phyloP scores from a whole-genome alignment of 1,140 invertebrate species.

The Littorina saxatilis region DNA sequence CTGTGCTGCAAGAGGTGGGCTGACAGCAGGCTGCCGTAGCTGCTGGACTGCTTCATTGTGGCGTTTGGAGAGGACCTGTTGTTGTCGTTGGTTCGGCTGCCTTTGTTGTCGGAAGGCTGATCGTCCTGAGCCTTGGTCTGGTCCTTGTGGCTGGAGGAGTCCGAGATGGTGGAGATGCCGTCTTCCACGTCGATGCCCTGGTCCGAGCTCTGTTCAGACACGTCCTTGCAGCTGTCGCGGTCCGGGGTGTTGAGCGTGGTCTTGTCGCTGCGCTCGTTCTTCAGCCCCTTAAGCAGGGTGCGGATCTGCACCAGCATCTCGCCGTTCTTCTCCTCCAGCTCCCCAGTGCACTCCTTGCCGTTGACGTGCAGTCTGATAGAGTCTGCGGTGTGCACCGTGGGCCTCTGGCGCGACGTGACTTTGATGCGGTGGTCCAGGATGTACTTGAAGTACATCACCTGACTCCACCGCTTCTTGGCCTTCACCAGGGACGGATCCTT shows the following conservation, averaged over 20 bases:
- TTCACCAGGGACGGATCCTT: slow-evolving; percentile 59
- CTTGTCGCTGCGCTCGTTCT: slow-evolving; percentile 20
- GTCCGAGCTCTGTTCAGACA: slow-evolving; percentile 38
- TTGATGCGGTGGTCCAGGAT: slow-evolving; percentile 54
- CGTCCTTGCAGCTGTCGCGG: slow-evolving; percentile 18
- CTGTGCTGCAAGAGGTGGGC: background rate
- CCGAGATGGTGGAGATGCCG: slow-evolving; percentile 34
- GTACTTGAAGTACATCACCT: slow-evolving; percentile 64
- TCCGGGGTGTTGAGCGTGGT: background rate
- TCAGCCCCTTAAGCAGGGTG: slow-evolving; percentile 17
- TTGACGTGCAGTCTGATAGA: background rate
- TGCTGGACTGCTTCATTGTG: background rate
- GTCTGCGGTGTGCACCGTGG: background rate
- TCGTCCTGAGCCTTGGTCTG: too few species aligned
- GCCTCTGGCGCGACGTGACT: background rate
- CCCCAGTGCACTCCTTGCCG: background rate
- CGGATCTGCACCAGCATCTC: slow-evolving; percentile 35
- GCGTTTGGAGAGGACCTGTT: background rate
- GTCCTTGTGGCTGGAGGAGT: slow-evolving; percentile 26
- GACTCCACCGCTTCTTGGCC: slow-evolving; percentile 65
- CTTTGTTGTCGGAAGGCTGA: background rate
- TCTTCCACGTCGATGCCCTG: slow-evolving; percentile 41
- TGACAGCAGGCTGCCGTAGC: slow-evolving; percentile 26
- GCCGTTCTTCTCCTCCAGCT: slow-evolving; percentile 14
- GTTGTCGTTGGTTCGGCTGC: background rate